Base-by-base conservation (phyloP, 1,140 invertebrate species). In the Agrypnia vestita region DNA sequence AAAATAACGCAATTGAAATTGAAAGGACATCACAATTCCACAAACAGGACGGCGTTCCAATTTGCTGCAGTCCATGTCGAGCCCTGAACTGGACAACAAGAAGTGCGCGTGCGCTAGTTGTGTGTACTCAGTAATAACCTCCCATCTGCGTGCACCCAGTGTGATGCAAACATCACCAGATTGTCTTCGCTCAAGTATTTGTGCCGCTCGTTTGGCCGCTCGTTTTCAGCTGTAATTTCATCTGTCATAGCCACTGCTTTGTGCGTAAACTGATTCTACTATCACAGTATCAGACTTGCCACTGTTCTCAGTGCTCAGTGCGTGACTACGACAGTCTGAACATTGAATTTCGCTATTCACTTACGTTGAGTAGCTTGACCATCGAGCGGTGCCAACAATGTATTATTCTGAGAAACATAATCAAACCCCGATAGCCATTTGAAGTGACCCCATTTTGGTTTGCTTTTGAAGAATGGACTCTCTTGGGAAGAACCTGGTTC, bases 401-500 rank as follows among this genome's bases (percentile, higher is more conserved):
- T 56, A 15, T 10, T 56, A 56, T 56, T 56, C n/a, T 56, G 53
- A 19, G 53, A 35, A 56, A 56, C 53, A 56, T 17, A 56, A 15
- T 56, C 53, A 56, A 56, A 56, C 15, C 9, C 53, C 53, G 53
- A 19, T 15, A 56, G 53, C 9, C 1, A 56, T 56, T 51, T 56
- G 1, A 35, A 56, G 53, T 56, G 53, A 10, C 53, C 53, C 17
- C 55, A 59, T 59, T 21, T 6, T 15, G 55, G 55, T 59, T 59
- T 59, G 55, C 17, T 56, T 59, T 35, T 35, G 6, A 35, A 35
- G 55, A 59, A 59, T 59, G 55, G 55, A 59, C 55, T 59, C 8
- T 59, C 55, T 59, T 59, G 55, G 17, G 55, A 59, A 59, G 55
- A 59, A n/a, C 55, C 55, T 21, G 55, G 55, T 21, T 19, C 17